phyloP scores from a whole-genome alignment of 2,888 invertebrate species.

The Allygus modestus region DNA sequence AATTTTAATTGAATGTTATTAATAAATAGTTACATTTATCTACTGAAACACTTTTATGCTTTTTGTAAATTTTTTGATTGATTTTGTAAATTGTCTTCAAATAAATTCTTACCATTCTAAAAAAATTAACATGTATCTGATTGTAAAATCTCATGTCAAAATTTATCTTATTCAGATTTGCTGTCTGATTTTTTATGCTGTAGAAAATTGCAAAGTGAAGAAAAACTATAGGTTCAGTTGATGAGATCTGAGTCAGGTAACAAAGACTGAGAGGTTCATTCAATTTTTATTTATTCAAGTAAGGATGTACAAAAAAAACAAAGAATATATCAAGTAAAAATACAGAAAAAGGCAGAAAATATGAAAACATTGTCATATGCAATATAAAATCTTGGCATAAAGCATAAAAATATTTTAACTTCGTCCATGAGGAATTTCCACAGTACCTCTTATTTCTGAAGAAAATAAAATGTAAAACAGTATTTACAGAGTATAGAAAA shows the following conservation, averaged over 20 bases:
- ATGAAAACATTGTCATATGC: conserved; percentile 5
- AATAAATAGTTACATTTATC: too few species aligned
- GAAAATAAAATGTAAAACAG: conserved; percentile 38
- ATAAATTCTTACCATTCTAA: too few species aligned
- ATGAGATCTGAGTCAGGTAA: background rate
- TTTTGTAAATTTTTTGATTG: too few species aligned
- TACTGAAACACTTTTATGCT: too few species aligned
- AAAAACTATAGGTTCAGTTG: background rate
- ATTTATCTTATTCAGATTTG: too few species aligned
- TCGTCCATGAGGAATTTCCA: background rate
- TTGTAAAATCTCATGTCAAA: too few species aligned
- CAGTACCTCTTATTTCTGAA: background rate
- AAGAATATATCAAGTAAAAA: background rate
- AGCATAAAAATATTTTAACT: background rate
- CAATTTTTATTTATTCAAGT: background rate
- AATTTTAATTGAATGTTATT: too few species aligned
- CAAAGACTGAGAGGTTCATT: background rate
- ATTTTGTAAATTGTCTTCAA: too few species aligned
- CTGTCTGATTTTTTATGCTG: too few species aligned
- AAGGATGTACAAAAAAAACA: background rate
- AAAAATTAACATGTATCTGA: too few species aligned
- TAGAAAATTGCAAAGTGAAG: too few species aligned
- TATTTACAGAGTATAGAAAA: conserved; percentile 58
- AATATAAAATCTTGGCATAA: background rate
- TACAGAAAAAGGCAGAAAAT: background rate